Conservation (phyloP, 2,113 vertebrate species). For the Poeciliopsis turrubarensis region DNA sequence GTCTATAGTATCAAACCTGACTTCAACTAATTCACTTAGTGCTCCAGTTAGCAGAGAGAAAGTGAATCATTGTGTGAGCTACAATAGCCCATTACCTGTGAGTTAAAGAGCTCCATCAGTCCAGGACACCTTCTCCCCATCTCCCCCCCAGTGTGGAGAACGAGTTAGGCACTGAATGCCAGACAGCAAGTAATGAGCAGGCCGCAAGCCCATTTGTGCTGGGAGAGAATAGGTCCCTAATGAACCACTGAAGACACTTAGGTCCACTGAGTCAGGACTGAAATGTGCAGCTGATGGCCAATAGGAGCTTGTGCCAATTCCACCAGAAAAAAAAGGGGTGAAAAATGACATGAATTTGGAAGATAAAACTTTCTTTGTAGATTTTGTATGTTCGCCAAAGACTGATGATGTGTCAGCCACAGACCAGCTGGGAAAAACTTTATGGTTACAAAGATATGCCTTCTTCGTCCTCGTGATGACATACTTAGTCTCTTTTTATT, state of each 20-base stretch:
- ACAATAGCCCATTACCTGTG: slow-evolving; percentile 67
- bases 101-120: slow-evolving; percentile 71
- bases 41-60: slow-evolving; percentile 61
- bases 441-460: slow-evolving; percentile 28
- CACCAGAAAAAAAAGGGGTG: slow-evolving; percentile 37
- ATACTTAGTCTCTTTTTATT: slow-evolving; percentile 48
- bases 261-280: slow-evolving; percentile 60
- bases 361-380: slow-evolving; percentile 30
- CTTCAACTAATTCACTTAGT: slow-evolving; percentile 66
- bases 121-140: slow-evolving; percentile 39
- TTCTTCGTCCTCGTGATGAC: slow-evolving; percentile 20
- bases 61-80: slow-evolving; percentile 62
- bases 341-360: slow-evolving; percentile 34
- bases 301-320: slow-evolving; percentile 60
- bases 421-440: slow-evolving; percentile 18
- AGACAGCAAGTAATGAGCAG: slow-evolving; percentile 69
- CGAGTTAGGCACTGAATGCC: slow-evolving; percentile 46
- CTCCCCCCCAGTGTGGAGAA: slow-evolving; percentile 48
- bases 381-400: slow-evolving; percentile 35
- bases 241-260: slow-evolving; percentile 69
- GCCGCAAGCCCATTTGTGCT: slow-evolving; percentile 65
- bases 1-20: slow-evolving; percentile 39
- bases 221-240: slow-evolving; percentile 65
- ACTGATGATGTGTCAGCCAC: slow-evolving; percentile 24
- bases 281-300: slow-evolving; percentile 65